Evolutionary conservation across 2,888 invertebrate genomes (phyloP), one percentile per base, ranked within the genome.

Genomic region (Coenonympha glycerion): DNA sequence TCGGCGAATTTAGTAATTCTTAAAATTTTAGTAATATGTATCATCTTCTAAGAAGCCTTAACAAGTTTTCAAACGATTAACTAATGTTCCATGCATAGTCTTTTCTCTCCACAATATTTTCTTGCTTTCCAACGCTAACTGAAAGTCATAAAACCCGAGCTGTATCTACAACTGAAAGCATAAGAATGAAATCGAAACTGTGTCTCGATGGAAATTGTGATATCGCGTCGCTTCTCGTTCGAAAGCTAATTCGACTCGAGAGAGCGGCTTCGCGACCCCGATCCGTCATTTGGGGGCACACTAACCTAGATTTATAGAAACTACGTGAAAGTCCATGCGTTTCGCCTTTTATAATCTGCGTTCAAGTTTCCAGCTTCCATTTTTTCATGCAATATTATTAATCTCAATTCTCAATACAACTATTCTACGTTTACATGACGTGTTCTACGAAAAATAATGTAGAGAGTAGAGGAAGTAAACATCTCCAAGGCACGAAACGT

Each of bases 261-360:
- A 51, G 51, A 56, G 56, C 42, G 53, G 37, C 46, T 30, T 19
- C n/a, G 21, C 39, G 51, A 54, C 56, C 56, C 40, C 42, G 41
- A 55, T 51, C 21, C 47, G 21, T 9, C 39, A 34, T 30, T 31
- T 37, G 30, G 51, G 46, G 49, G 30, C 55, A 48, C 13, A 33
- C n/a, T 37, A 45, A 52, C 52, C 56, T 47, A 45, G 52, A 11
- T 53, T 24, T 33, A 28, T 36, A 30, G 52, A 48, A 44, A 47
- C 41, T 41, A 24, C 30, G 41, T 30, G 41, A 41, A 41, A 41
- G 41, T 41, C 15, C 6, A 28, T 18, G 30, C n/a, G 24, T 39
- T 39, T 24, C 24, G 15, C 24, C 41, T 28, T 30, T 30, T 41
- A 30, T 41, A 28, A 26, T 37, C 21, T 15, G 37, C 37, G 1